Percentiles rank a stretch among this genome's conserved stretches.
Conservation (phyloP, 2,888 invertebrate genomes). For the Phymatocera aterrima region DNA sequence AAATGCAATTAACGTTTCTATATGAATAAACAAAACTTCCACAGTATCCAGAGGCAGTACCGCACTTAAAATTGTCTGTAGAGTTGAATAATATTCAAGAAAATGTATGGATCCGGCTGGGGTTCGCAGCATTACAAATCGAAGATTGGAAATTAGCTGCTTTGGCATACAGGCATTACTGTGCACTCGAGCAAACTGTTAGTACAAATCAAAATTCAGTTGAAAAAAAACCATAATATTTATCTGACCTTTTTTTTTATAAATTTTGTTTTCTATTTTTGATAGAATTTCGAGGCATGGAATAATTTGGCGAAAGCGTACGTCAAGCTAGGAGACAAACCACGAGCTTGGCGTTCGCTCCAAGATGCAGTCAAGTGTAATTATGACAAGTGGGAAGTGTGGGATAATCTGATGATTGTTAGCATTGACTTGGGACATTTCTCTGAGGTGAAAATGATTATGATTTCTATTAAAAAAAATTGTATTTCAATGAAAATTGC, state of each 20-base stretch:
- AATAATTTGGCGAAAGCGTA: slow-evolving; percentile 97
- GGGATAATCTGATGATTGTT: slow-evolving; percentile 96
- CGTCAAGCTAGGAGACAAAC: slow-evolving; percentile 90
- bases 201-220: slow-evolving; percentile 51
- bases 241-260: background rate
- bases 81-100: slow-evolving; percentile 93
- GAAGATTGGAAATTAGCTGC: slow-evolving; percentile 91
- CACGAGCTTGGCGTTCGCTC: slow-evolving; percentile 88
- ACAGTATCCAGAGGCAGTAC: slow-evolving; percentile 86
- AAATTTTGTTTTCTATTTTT: slow-evolving; percentile 47
- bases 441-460: slow-evolving; percentile 79
- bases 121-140: slow-evolving; percentile 87
- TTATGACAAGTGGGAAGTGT: slow-evolving; percentile 95
- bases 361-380: slow-evolving; percentile 94
- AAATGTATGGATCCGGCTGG: slow-evolving; percentile 90
- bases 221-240: background rate
- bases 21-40: slow-evolving; percentile 46
- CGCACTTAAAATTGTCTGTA: slow-evolving; percentile 88
- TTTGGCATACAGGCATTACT: slow-evolving; percentile 90
- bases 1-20: background rate
- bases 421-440: slow-evolving; percentile 92
- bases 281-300: slow-evolving; percentile 96
- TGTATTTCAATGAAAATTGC: slow-evolving; percentile 11
- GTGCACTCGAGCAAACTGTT: slow-evolving; percentile 87
- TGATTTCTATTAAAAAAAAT: slow-evolving; percentile 1